A percentile compares a stretch with the other conserved stretches of the same genome.
Evolutionary conservation across 2,797 vertebrate genomes (phyloP).

Genomic region (Parauchenoglanis ngamensis): DNA sequence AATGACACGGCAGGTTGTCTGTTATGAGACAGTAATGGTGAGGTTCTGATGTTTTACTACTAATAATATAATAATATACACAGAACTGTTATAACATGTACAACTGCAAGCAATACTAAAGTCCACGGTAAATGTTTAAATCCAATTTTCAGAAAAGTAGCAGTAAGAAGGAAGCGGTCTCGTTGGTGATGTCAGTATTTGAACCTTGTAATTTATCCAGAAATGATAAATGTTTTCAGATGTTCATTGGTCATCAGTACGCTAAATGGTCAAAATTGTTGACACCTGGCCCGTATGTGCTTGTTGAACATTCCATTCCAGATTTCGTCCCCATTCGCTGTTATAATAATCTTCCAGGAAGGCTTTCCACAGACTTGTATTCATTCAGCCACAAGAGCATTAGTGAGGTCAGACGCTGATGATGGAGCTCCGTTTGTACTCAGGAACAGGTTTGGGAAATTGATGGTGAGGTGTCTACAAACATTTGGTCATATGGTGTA

Average conservation of each 20-base stretch:
- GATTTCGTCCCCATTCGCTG: not conserved
- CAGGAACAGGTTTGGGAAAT: not conserved
- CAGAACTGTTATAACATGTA: not conserved
- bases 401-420: not conserved
- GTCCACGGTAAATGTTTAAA: not conserved
- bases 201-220: not conserved
- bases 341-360: not conserved
- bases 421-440: not conserved
- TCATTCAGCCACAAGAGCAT: not conserved
- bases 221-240: not conserved
- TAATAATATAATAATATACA: not conserved
- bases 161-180: not conserved
- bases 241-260: not conserved
- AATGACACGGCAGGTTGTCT: slow-evolving; percentile 87
- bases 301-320: not conserved
- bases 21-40: slow-evolving; percentile 2
- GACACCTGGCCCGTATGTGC: not conserved
- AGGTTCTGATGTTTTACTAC: not conserved
- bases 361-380: not conserved
- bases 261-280: not conserved
- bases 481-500: not conserved
- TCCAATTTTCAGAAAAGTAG: not conserved
- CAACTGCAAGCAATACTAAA: not conserved
- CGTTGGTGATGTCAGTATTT: not conserved
- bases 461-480: not conserved